Conservation (phyloP, 2,888 invertebrate species). For the Invenusta paracnida region DNA sequence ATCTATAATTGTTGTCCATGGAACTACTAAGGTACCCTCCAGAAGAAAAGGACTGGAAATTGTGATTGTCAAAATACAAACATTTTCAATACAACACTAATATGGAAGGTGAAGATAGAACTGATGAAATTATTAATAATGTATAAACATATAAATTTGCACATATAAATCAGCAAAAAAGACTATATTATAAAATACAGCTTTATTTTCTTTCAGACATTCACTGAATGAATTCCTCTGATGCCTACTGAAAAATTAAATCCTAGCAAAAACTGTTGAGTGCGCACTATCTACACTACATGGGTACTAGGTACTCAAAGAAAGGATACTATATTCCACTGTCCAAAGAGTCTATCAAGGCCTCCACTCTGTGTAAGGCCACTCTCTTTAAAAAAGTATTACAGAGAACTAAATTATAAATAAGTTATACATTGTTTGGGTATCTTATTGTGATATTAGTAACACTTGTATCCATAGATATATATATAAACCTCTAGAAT, state of each 20-base stretch:
- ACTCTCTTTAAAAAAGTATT: background rate
- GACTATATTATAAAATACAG: no score
- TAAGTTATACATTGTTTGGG: no score
- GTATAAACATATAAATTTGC: background rate
- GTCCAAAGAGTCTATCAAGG: background rate
- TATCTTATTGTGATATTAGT: no score
- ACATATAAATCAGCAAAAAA: background rate
- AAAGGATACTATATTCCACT: background rate
- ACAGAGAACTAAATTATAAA: background rate
- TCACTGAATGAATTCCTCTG: background rate
- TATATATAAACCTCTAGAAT: no score
- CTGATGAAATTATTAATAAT: constrained; percentile 6
- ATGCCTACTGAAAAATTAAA: background rate
- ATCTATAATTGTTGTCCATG: background rate
- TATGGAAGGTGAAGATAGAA: constrained; percentile 28
- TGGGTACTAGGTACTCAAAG: background rate
- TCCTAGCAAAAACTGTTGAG: background rate
- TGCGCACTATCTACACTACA: background rate
- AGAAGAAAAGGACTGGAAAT: background rate
- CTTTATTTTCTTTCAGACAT: background rate
- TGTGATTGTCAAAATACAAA: no score
- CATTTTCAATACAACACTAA: constrained; percentile 22
- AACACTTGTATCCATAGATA: no score
- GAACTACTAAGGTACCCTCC: background rate
- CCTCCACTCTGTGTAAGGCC: background rate